Percentiles rank a stretch among this genome's conserved stretches.
Evolutionary conservation across 1,140 invertebrate genomes (phyloP).

Genomic region (Asobara japonica): DNA sequence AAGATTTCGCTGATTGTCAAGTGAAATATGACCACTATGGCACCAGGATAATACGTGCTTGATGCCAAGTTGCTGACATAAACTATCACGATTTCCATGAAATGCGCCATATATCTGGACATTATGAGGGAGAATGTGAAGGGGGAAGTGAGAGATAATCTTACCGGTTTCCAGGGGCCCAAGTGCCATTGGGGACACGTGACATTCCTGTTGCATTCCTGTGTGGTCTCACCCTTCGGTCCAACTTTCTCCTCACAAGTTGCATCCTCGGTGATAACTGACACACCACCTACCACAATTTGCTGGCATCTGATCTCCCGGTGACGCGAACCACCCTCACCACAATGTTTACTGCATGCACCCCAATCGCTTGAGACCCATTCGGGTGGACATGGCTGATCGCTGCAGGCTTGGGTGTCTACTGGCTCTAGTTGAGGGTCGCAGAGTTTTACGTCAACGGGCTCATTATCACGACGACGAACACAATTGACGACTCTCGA

Average conservation of each 20-base stretch:
- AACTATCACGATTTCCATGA: too few relatives aligned
- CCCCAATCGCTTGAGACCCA: slow-evolving; percentile 87
- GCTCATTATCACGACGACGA: slow-evolving; percentile 73
- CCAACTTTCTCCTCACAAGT: slow-evolving; percentile 76
- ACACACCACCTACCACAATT: slow-evolving; percentile 72
- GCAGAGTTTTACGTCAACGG: slow-evolving; percentile 81
- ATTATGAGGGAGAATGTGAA: neutral
- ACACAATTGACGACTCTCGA: slow-evolving; percentile 78
- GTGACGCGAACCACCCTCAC: slow-evolving; percentile 76
- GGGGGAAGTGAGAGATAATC: slow-evolving; percentile 39
- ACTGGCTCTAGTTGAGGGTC: slow-evolving; percentile 77
- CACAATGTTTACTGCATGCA: slow-evolving; percentile 84
- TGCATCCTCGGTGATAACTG: slow-evolving; percentile 76
- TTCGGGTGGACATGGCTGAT: slow-evolving; percentile 81
- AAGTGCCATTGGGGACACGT: slow-evolving; percentile 86
- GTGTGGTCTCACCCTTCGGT: slow-evolving; percentile 75
- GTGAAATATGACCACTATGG: too few relatives aligned
- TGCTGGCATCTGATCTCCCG: slow-evolving; percentile 83
- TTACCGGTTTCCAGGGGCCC: slow-evolving; percentile 87
- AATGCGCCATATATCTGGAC: too few relatives aligned
- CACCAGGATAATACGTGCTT: too few relatives aligned
- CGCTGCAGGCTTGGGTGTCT: slow-evolving; percentile 77
- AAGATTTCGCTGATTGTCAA: too few relatives aligned
- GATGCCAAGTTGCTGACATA: too few relatives aligned
- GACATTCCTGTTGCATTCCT: slow-evolving; percentile 79